These are phyloP conservation scores for Graptemys geographica DNA, from an alignment of 2,797 vertebrate species.

Conservation along the genomic window DNA sequence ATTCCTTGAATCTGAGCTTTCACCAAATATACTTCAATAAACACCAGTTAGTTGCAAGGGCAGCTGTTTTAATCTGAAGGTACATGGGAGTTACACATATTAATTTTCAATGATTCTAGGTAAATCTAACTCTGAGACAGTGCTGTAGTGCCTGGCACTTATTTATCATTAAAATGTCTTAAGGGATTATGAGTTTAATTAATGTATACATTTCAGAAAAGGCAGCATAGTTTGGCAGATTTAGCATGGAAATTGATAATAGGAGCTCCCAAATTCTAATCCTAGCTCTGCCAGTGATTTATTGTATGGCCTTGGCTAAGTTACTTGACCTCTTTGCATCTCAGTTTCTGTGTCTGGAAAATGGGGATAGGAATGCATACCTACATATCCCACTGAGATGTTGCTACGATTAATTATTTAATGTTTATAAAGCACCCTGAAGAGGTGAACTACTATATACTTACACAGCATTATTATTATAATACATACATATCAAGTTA, in stretches of 20 bases:
- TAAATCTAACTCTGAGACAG: neutral
- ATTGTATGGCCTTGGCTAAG: neutral
- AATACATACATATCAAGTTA: neutral
- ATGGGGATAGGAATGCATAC: rapidly evolving
- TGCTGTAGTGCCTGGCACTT: too few species aligned
- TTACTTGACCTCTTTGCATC: neutral
- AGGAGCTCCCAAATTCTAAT: neutral
- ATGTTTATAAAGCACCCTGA: neutral
- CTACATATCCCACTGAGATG: neutral
- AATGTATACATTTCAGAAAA: neutral
- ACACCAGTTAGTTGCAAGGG: neutral
- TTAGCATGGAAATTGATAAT: neutral
- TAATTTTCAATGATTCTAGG: neutral
- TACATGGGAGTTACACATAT: neutral
- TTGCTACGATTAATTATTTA: neutral
- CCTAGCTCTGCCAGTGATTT: neutral
- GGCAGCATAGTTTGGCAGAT: neutral
- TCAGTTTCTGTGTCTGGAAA: neutral
- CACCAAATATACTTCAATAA: neutral
- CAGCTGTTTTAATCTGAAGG: neutral
- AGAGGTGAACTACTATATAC: neutral
- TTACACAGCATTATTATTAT: neutral
- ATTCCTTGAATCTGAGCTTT: neutral
- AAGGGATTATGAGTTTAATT: too few species aligned
- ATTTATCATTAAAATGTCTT: too few species aligned